Base-by-base conservation (phyloP, 2,797 vertebrate genomes). In the Dallia pectoralis region DNA sequence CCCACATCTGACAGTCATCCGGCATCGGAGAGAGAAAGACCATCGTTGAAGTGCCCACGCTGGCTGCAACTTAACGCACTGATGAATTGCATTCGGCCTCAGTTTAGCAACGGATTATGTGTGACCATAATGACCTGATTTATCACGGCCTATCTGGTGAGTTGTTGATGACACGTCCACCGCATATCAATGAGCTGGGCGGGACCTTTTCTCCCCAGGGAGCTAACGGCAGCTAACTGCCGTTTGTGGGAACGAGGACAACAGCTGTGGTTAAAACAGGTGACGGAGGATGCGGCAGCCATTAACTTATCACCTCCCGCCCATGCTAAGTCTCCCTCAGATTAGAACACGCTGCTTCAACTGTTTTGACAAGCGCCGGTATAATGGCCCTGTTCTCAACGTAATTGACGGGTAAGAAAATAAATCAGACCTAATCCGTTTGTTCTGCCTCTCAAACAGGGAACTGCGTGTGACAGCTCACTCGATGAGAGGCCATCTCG, bases 351-450 rank as follows among this genome's bases (percentile, higher is more conserved):
- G 32, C 22, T 51, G 29, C 40, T 44, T 44, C 40, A 44, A 30
- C 44, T n/a, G 29, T 7, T 14, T 22, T 61, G 40, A 40, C 40
- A 36, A 30, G 63, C 29, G 29, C 5, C 27, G 29, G n/a, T n/a
- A 47, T 25, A 69, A 64, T 32, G 30, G 27, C 4, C 40, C 32
- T n/a, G 22, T 30, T 51, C 30, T 73, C 7, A 40, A 30, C 7
- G 7, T 65, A 73, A 73, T 27, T 51, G 74, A 22, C 66, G 61
- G 32, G 25, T 40, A 70, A 70, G 14, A 47, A n/a, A 64, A 29
- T 70, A 65, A 32, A 22, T 56, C n/a, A 16, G 59, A 49, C 59
- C n/a, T 22, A 12, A 40, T 53, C 36, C 65, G 30, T 48, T 25
- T 56, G 53, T 56, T 4, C 16, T 70, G 68, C 44, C 40, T 65